These are phyloP conservation scores for Diarsia brunnea DNA, from an alignment of 2,888 invertebrate genomes.

Conservation along the genomic window DNA sequence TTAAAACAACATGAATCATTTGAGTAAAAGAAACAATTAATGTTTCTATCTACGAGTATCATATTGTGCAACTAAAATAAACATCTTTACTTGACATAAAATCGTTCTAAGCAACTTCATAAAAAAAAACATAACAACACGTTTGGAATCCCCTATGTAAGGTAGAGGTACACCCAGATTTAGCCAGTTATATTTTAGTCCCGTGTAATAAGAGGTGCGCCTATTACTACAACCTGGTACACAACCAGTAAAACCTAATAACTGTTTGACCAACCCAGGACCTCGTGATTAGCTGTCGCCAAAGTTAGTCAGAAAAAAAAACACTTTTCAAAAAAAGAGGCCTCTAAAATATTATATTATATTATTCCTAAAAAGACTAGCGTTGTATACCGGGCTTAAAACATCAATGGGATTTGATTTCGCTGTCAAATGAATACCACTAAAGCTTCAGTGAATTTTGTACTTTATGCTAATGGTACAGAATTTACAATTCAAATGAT, in stretches of 20 bases:
- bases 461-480: constrained; percentile 64
- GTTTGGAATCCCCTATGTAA: neutral
- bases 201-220: no score
- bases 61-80: no score
- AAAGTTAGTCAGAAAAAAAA: neutral
- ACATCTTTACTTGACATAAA: neutral
- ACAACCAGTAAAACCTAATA: no score
- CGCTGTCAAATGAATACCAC: constrained; percentile 59
- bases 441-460: constrained; percentile 61
- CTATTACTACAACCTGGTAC: no score
- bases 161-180: no score
- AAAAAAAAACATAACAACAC: neutral
- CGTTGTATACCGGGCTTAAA: constrained; percentile 31
- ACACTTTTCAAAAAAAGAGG: neutral
- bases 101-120: neutral
- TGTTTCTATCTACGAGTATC: no score
- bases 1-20: no score
- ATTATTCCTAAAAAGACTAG: constrained; percentile 14
- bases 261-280: no score
- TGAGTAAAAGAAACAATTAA: no score
- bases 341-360: constrained; percentile 21
- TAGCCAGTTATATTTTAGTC: no score
- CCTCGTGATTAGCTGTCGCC: no score
- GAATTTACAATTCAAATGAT: constrained; percentile 68
- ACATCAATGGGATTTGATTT: constrained; percentile 62